A percentile compares a stretch with the other conserved stretches of the same genome.
Evolutionary conservation across 2,113 vertebrate genomes (phyloP).

Genomic region (human (Homo sapiens)): GRCh38 chr5:86363501-86364000

Average conservation of each 20-base stretch:
- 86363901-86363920: background rate
- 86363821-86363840: background rate
- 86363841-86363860: background rate
- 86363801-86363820: background rate
- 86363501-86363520: background rate
- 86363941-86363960: background rate
- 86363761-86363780: background rate
- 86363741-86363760: background rate
- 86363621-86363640: background rate
- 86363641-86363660: background rate
- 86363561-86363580: background rate
- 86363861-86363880: background rate
- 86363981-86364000: background rate
- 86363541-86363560: background rate
- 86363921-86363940: background rate
- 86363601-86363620: background rate
- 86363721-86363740: background rate
- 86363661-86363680: background rate
- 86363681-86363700: background rate
- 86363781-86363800: background rate
- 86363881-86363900: background rate
- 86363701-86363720: background rate
- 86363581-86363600: background rate
- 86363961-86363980: background rate
- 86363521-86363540: background rate